Evolutionary conservation across 2,888 invertebrate species (phyloP).

Genomic region (Oxyteleia sp.): DNA sequence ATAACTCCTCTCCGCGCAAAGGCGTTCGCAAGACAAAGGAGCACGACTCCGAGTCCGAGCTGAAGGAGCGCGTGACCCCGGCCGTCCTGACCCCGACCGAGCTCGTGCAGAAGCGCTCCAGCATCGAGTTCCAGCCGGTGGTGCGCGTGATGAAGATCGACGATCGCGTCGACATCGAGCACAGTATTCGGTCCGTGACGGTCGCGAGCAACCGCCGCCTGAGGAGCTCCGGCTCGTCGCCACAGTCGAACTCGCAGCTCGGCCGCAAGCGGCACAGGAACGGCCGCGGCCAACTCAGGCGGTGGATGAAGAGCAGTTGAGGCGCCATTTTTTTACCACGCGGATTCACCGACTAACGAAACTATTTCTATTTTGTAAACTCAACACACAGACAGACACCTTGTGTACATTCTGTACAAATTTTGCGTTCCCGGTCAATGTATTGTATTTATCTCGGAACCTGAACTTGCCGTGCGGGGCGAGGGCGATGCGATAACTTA

Average conservation of each 20-base stretch:
- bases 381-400: conserved; percentile 73
- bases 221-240: too few species aligned
- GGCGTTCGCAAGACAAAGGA: conserved; percentile 69
- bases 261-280: conserved; percentile 83
- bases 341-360: conserved; percentile 25
- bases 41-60: conserved; percentile 73
- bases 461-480: conserved; percentile 26
- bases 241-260: too few species aligned
- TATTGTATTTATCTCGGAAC: conserved; percentile 85
- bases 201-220: too few species aligned
- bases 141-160: conserved; percentile 91
- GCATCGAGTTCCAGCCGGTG: conserved; percentile 90
- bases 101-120: conserved; percentile 84
- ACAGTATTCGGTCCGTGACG: conserved; percentile 84
- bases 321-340: conserved; percentile 45
- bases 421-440: conserved; percentile 83
- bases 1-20: conserved; percentile 63
- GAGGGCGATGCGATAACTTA: too few species aligned
- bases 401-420: conserved; percentile 85
- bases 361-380: conserved; percentile 76
- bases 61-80: conserved; percentile 81
- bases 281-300: conserved; percentile 80
- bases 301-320: conserved; percentile 85
- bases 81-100: conserved; percentile 79
- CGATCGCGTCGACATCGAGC: conserved; percentile 86